Evolutionary conservation across 2,797 vertebrate genomes (phyloP).

Genomic region (Galago senegalensis): DNA sequence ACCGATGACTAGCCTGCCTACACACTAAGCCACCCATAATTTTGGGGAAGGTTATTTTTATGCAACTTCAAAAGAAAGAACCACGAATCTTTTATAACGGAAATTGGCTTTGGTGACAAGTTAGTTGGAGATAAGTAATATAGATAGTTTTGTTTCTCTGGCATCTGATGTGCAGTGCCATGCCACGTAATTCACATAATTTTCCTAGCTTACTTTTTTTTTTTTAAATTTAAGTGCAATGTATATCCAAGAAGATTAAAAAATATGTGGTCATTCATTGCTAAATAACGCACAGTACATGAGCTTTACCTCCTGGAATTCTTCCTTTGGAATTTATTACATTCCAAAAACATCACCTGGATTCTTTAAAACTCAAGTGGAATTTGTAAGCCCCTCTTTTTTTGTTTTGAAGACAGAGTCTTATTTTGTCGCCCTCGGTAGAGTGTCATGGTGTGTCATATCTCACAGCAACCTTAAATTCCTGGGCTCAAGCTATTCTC

Average conservation of each 20-base stretch:
- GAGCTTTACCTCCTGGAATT: neutral
- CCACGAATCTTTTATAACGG: conserved; percentile 25
- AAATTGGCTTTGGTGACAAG: neutral
- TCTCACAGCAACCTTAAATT: no score
- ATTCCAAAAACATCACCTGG: neutral
- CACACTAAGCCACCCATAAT: conserved; percentile 42
- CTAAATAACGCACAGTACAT: neutral
- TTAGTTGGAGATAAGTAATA: neutral
- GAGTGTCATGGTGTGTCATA: no score
- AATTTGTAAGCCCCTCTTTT: neutral
- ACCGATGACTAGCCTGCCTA: neutral
- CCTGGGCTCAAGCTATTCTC: no score
- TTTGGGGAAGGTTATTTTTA: conserved; percentile 33
- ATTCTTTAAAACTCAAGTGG: neutral
- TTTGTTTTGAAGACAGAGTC: no score
- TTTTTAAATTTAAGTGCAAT: neutral
- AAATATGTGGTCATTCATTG: neutral
- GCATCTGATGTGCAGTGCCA: neutral
- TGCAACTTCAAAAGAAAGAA: conserved; percentile 61
- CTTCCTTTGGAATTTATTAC: neutral
- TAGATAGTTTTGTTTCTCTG: neutral
- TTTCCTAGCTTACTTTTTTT: neutral
- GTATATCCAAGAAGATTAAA: neutral
- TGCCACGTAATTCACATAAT: neutral
- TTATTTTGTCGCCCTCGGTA: no score